Conservation (phyloP, 2,797 vertebrate genomes). For the Rhabdophis nuchalis region DNA sequence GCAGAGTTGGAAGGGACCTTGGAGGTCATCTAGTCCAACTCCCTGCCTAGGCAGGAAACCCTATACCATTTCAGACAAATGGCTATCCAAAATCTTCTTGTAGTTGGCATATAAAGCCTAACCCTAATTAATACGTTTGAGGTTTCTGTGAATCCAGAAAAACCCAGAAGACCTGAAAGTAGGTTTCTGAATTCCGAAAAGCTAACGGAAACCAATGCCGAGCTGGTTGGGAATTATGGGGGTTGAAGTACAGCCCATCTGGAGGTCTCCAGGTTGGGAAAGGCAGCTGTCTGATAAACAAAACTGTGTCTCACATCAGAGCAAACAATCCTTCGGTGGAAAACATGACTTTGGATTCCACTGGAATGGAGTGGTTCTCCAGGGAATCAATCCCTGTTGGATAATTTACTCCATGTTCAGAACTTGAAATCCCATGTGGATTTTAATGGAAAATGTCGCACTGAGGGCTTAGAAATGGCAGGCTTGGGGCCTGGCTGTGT, state of each 20-base stretch:
- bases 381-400: background rate
- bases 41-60: no score
- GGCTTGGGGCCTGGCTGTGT: background rate
- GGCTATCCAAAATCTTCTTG: no score
- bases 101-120: background rate
- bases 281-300: background rate
- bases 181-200: background rate
- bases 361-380: background rate
- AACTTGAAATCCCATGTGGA: background rate
- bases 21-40: no score
- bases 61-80: no score
- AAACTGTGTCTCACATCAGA: background rate
- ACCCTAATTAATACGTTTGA: background rate
- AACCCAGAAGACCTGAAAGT: background rate
- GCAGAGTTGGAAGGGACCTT: no score
- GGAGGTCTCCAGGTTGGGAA: background rate
- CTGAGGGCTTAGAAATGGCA: background rate
- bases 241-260: background rate
- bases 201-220: background rate
- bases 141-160: background rate
- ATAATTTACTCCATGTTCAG: background rate
- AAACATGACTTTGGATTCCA: background rate
- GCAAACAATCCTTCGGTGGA: background rate
- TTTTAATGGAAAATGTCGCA: background rate
- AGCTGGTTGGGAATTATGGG: background rate